Conservation (phyloP, 2,888 invertebrate genomes). For the Ligdia adustata region DNA sequence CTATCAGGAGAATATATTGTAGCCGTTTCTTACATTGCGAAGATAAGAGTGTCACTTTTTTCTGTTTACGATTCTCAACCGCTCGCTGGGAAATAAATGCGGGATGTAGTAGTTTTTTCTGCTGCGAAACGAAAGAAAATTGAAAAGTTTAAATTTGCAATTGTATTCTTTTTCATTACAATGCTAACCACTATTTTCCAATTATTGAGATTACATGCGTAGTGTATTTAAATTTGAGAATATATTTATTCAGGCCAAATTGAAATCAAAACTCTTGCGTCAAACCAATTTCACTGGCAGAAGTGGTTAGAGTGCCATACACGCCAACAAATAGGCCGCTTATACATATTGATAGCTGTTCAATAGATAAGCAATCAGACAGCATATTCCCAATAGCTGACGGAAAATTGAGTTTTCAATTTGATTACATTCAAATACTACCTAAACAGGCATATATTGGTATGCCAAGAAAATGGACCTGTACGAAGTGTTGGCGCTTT, state of each 20-base stretch:
- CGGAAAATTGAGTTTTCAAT: slow-evolving; percentile 20
- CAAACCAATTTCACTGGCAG: slow-evolving; percentile 26
- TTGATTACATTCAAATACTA: too few relatives aligned
- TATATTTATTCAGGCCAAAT: slow-evolving; percentile 11
- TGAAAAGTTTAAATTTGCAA: too few relatives aligned
- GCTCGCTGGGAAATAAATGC: too few relatives aligned
- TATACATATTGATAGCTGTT: slow-evolving; percentile 31
- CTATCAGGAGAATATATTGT: neutral
- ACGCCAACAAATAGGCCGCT: slow-evolving; percentile 25
- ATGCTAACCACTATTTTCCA: too few relatives aligned
- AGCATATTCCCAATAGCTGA: slow-evolving; percentile 18
- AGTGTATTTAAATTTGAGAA: too few relatives aligned
- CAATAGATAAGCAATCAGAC: slow-evolving; percentile 29
- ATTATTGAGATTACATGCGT: too few relatives aligned
- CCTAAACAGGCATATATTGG: too few relatives aligned
- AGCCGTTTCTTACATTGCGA: neutral
- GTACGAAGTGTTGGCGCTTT: too few relatives aligned
- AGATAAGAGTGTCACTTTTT: slow-evolving; percentile 3
- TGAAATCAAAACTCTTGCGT: slow-evolving; percentile 22
- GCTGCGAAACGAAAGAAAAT: too few relatives aligned
- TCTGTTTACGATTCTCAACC: neutral
- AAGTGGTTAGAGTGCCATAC: slow-evolving; percentile 27
- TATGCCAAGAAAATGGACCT: too few relatives aligned
- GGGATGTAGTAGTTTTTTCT: too few relatives aligned
- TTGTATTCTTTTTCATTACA: too few relatives aligned